These are phyloP conservation scores for Gallinago paraguaiae DNA, from an alignment of 2,113 vertebrate genomes.

Conservation along the genomic window DNA sequence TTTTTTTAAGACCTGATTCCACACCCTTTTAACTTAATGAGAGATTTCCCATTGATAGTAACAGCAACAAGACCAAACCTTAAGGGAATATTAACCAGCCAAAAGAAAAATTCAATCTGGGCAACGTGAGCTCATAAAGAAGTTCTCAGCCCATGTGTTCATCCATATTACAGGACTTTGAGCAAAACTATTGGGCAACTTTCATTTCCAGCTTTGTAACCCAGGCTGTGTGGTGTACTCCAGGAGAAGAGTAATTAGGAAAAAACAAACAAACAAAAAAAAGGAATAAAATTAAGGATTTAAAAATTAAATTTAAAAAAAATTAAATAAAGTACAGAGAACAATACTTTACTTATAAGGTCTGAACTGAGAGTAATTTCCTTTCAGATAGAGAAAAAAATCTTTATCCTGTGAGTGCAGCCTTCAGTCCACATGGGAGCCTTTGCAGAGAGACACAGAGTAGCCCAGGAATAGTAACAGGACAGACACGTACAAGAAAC, in stretches of 20 bases:
- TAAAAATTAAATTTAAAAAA: neutral
- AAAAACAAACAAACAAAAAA: neutral
- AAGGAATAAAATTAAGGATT: neutral
- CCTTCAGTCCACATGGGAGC: neutral
- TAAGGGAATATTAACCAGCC: neutral
- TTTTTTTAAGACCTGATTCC: neutral
- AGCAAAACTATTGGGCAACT: neutral
- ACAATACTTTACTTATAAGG: neutral
- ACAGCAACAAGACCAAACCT: neutral
- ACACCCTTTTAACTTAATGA: neutral
- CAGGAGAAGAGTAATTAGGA: neutral
- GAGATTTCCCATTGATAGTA: neutral
- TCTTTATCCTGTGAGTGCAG: neutral
- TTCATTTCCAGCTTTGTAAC: neutral
- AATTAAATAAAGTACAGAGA: neutral
- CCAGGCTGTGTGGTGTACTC: neutral
- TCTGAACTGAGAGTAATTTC: neutral
- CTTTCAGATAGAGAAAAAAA: neutral
- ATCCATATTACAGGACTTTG: neutral
- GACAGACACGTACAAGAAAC: neutral
- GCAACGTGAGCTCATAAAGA: neutral
- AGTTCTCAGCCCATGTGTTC: neutral
- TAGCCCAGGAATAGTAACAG: neutral
- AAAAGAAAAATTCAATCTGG: neutral
- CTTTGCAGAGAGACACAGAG: neutral